Conservation (phyloP, 2,797 vertebrate genomes). For the Macropus fuliginosus region DNA sequence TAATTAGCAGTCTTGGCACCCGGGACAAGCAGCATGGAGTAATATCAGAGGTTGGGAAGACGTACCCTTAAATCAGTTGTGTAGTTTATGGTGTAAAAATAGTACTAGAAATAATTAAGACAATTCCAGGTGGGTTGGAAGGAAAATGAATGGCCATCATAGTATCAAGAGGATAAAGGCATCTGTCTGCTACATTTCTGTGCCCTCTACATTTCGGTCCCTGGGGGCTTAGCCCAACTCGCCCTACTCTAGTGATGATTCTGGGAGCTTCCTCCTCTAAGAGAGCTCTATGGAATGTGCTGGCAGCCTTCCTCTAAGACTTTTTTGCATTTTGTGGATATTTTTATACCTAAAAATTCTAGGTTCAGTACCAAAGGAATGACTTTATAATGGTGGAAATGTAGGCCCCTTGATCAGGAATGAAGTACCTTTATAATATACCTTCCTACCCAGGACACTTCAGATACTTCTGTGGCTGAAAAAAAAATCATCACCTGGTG, state of each 20-base stretch:
- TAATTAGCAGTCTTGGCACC: not conserved
- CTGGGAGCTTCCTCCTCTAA: not conserved
- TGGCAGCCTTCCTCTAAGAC: not conserved
- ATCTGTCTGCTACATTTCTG: not conserved
- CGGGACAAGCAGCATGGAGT: not conserved
- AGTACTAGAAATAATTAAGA: not conserved
- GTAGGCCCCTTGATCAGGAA: not conserved
- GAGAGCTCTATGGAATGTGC: not conserved
- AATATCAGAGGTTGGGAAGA: not conserved
- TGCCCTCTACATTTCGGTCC: not conserved
- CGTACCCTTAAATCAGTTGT: not conserved
- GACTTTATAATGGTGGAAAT: not conserved
- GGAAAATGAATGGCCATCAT: not conserved
- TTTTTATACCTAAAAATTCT: not conserved
- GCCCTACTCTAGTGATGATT: not conserved
- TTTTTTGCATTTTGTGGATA: not conserved
- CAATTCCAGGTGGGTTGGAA: not conserved
- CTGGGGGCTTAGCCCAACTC: not conserved
- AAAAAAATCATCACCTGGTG: not conserved
- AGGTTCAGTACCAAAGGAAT: not conserved
- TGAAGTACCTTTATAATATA: not conserved
- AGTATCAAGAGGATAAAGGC: not conserved
- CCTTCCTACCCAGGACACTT: not conserved
- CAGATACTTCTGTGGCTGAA: not conserved
- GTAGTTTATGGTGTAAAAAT: not conserved